These are phyloP conservation scores for Sebastes ruberrimus DNA, from an alignment of 2,797 vertebrate species.

Conservation along the genomic window DNA sequence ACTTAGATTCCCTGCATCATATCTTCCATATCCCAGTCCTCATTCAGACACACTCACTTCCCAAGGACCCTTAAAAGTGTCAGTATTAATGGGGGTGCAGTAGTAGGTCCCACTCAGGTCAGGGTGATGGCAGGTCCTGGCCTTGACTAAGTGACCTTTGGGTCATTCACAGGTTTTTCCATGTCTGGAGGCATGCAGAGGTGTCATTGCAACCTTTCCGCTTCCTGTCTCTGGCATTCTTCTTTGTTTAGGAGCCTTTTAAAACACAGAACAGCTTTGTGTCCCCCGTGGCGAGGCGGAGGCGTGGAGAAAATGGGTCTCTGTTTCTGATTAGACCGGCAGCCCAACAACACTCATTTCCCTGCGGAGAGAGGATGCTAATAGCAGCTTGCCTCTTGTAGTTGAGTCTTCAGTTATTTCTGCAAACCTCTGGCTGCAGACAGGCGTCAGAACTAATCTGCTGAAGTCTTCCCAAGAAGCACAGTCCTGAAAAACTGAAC, in stretches of 20 bases:
- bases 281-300: constrained; percentile 75
- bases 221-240: constrained; percentile 79
- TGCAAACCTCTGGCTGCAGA: constrained; percentile 61
- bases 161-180: constrained; percentile 59
- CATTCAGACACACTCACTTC: neutral
- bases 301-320: constrained; percentile 68
- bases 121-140: constrained; percentile 37
- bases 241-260: constrained; percentile 70
- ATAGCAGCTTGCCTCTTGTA: constrained; percentile 47
- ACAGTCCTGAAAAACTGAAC: constrained; percentile 55
- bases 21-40: neutral
- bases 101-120: constrained; percentile 34
- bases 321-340: constrained; percentile 85
- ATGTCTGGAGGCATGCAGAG: constrained; percentile 59
- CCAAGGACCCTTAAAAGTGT: neutral
- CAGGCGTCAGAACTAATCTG: constrained; percentile 66
- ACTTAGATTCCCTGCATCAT: neutral
- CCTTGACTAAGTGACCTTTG: constrained; percentile 53
- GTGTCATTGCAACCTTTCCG: constrained; percentile 68
- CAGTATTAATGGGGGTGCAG: constrained; percentile 7
- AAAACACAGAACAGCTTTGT: constrained; percentile 87
- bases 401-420: constrained; percentile 41
- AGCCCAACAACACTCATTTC: constrained; percentile 53
- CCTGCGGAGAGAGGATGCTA: constrained; percentile 51
- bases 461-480: constrained; percentile 43